These are phyloP conservation scores for Allygus modestus DNA, from an alignment of 2,888 invertebrate species.

Conservation along the genomic window DNA sequence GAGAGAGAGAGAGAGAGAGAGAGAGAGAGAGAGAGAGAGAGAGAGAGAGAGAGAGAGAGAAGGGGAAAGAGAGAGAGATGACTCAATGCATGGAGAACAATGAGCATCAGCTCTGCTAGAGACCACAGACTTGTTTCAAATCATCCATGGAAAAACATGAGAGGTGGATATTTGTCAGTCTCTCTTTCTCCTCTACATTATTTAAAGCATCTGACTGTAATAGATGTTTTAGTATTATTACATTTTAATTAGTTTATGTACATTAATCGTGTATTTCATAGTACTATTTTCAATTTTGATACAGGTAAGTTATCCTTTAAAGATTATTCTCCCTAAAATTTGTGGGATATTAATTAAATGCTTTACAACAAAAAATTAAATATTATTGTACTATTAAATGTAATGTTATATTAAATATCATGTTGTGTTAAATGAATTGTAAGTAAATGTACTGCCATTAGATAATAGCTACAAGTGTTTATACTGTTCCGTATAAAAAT, in stretches of 20 bases:
- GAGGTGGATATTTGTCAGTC: neutral
- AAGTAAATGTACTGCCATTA: too few species aligned
- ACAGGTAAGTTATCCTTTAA: too few species aligned
- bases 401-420: too few species aligned
- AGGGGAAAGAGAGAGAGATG: conserved; percentile 17
- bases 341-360: too few species aligned
- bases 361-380: too few species aligned
- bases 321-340: too few species aligned
- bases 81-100: conserved; percentile 26
- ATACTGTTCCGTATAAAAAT: too few species aligned
- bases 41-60: neutral
- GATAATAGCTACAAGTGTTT: too few species aligned
- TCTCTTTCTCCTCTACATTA: neutral
- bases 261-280: too few species aligned
- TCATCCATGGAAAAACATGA: conserved; percentile 43
- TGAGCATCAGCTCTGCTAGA: conserved; percentile 6
- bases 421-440: too few species aligned
- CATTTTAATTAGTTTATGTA: neutral
- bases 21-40: conserved; percentile 14
- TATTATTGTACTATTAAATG: too few species aligned
- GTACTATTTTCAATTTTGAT: too few species aligned
- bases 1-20: neutral
- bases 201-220: neutral
- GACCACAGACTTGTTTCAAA: conserved; percentile 32
- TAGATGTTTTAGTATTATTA: neutral